Evolutionary conservation across 2,888 invertebrate genomes (phyloP).

Genomic region (Rhogogaster chlorosoma): DNA sequence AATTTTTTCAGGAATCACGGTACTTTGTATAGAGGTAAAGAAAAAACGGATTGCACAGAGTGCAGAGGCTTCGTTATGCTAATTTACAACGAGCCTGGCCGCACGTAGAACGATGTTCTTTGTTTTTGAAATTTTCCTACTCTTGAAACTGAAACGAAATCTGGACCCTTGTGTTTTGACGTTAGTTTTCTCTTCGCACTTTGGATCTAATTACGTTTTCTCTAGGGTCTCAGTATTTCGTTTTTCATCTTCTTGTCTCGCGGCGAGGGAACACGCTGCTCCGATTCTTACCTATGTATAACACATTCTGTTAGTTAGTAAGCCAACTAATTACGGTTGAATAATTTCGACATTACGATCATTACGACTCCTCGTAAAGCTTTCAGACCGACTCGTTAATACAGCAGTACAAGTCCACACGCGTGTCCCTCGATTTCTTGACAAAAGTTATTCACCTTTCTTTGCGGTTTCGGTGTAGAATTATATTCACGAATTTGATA

Average conservation of each 20-base stretch:
- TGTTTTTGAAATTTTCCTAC: background rate
- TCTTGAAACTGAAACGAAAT: background rate
- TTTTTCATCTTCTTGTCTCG: background rate
- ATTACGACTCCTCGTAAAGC: constrained; percentile 23
- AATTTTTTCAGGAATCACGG: background rate
- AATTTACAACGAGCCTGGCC: background rate
- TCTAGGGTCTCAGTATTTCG: background rate
- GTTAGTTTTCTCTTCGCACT: background rate
- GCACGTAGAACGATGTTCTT: background rate
- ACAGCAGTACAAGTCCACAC: background rate
- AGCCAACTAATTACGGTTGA: constrained; percentile 10
- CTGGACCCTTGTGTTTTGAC: background rate
- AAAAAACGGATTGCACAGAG: background rate
- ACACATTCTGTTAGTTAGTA: background rate
- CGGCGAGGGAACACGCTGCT: background rate
- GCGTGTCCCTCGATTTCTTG: background rate
- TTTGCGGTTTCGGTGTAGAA: background rate
- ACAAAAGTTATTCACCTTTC: background rate
- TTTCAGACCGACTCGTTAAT: constrained; percentile 4
- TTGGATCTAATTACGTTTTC: background rate
- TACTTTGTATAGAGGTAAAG: background rate
- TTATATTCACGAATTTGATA: background rate
- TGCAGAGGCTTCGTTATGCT: background rate
- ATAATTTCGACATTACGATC: constrained; percentile 37
- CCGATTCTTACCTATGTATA: background rate